Evolutionary conservation across 2,113 vertebrate genomes (phyloP).

Genomic region (Pachycephala philippinensis): DNA sequence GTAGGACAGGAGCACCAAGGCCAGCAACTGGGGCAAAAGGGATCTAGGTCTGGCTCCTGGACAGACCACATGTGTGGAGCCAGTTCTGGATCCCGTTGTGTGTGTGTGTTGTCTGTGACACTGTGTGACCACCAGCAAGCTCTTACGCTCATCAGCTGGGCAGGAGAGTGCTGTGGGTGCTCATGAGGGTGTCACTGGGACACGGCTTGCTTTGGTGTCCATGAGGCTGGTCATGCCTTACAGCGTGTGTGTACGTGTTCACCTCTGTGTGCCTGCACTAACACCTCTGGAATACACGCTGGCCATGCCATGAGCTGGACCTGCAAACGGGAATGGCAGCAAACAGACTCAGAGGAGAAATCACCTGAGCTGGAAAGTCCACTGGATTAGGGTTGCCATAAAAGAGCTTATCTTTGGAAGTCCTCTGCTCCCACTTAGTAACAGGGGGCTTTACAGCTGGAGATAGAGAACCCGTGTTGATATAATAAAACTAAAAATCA

Average conservation of each 20-base stretch:
- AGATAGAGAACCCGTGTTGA: neutral
- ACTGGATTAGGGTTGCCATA: neutral
- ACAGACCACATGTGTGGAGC: neutral
- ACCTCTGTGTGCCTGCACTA: neutral
- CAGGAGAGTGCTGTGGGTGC: neutral
- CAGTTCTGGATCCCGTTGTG: fast-evolving
- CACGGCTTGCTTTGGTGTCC: fast-evolving
- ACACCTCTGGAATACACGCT: neutral
- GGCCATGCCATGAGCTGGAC: neutral
- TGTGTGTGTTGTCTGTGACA: neutral
- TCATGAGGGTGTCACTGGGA: fast-evolving
- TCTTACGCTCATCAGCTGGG: neutral
- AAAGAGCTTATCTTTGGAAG: neutral
- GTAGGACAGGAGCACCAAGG: neutral
- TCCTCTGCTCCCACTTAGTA: neutral
- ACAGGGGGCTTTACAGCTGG: neutral
- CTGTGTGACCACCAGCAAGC: neutral
- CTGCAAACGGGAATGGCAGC: neutral
- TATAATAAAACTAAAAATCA: neutral
- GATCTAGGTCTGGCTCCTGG: neutral
- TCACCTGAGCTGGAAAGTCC: neutral
- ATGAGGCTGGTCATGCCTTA: neutral
- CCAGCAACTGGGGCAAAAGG: neutral
- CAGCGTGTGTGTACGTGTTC: fast-evolving
- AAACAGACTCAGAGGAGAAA: neutral